These are phyloP conservation scores for Drymodes brunneopygia DNA, from an alignment of 2,113 vertebrate genomes.

Conservation along the genomic window DNA sequence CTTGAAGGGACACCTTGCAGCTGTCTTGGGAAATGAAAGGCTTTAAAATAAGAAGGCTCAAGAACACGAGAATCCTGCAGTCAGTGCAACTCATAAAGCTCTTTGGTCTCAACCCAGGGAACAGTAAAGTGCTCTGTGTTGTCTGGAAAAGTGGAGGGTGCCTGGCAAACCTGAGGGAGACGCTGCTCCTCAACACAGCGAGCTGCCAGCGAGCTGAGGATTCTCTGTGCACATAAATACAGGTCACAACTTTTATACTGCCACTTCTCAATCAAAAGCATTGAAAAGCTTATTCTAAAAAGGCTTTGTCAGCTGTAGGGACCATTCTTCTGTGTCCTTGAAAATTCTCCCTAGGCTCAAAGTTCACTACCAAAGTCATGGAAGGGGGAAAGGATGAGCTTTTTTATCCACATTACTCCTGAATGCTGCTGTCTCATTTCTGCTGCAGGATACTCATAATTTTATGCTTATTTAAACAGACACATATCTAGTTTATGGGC, in stretches of 20 bases:
- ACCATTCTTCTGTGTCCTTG: slow-evolving; percentile 13
- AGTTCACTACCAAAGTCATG: slow-evolving; percentile 38
- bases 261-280: not conserved
- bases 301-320: not conserved
- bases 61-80: not conserved
- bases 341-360: slow-evolving; percentile 14
- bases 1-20: slow-evolving; percentile 74
- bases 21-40: slow-evolving; percentile 68
- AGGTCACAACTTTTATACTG: not conserved
- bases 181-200: not conserved
- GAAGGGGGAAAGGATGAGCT: not conserved
- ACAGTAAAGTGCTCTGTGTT: not conserved
- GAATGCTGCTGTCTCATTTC: slow-evolving; percentile 68
- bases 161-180: not conserved
- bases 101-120: not conserved
- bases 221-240: not conserved
- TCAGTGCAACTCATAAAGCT: not conserved
- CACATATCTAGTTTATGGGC: slow-evolving; percentile 74
- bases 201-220: not conserved
- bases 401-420: slow-evolving; percentile 22
- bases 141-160: not conserved
- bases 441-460: slow-evolving; percentile 70
- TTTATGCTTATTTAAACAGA: slow-evolving; percentile 83
- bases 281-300: not conserved
- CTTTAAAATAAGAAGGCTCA: slow-evolving; percentile 64